These are phyloP conservation scores for Rynchops niger DNA, from an alignment of 2,113 vertebrate species.

Conservation along the genomic window DNA sequence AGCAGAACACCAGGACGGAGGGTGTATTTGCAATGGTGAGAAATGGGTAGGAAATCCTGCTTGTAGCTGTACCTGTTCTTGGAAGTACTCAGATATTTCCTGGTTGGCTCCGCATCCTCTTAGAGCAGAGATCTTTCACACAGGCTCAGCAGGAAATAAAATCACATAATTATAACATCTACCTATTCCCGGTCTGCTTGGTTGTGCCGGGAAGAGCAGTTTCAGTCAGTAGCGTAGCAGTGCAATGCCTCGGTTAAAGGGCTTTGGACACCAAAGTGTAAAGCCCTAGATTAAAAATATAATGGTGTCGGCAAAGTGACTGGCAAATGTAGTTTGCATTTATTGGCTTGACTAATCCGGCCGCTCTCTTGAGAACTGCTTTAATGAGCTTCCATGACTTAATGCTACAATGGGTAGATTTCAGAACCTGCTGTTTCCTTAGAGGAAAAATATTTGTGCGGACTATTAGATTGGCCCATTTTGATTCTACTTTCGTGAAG, in stretches of 20 bases:
- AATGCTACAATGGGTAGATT: neutral
- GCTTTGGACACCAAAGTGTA: neutral
- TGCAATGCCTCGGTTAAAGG: neutral
- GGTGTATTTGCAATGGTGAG: neutral
- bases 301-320: neutral
- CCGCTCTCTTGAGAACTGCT: neutral
- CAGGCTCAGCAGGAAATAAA: neutral
- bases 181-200: neutral
- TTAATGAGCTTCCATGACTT: constrained; percentile 2
- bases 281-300: neutral
- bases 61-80: neutral
- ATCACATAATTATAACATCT: neutral
- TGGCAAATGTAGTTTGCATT: neutral
- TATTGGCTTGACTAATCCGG: neutral
- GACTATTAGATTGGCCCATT: neutral
- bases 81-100: neutral
- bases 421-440: constrained; percentile 1
- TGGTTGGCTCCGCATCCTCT: neutral
- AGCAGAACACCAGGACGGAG: too few relatives aligned
- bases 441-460: neutral
- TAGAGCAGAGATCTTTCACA: neutral
- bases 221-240: neutral
- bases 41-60: neutral
- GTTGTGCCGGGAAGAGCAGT: neutral
- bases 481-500: neutral